phyloP scores from a whole-genome alignment of 2,113 vertebrate species.

The Nothobranchius kuhntae region DNA sequence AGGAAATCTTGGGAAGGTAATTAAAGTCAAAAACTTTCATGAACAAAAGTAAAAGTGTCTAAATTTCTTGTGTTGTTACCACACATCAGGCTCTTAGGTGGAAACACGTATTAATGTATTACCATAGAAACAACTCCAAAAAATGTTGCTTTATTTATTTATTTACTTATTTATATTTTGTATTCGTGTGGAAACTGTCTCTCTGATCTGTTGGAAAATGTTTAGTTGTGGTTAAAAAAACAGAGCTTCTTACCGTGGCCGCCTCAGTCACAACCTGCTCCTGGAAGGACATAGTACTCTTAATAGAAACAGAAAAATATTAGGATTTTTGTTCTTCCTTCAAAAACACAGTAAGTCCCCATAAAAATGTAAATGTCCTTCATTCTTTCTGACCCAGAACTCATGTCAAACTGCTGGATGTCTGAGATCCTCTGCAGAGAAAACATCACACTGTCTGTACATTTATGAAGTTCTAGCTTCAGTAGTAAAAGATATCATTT shows the following conservation, averaged over 20 bases:
- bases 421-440: background rate
- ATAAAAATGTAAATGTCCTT: too few species aligned
- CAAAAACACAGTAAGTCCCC: too few species aligned
- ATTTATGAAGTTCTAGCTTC: background rate
- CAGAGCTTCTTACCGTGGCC: conserved; percentile 57
- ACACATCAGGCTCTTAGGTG: conserved; percentile 36
- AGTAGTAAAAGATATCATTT: conserved; percentile 2
- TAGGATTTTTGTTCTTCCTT: too few species aligned
- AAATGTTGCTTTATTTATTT: conserved; percentile 3
- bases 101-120: conserved; percentile 43
- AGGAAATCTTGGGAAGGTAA: conserved; percentile 3
- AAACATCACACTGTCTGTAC: background rate
- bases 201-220: conserved; percentile 12
- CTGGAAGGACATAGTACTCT: conserved; percentile 76
- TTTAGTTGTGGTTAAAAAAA: conserved; percentile 23
- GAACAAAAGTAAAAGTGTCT: conserved; percentile 25
- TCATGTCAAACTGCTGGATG: too few species aligned
- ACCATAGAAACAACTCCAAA: conserved; percentile 51
- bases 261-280: conserved; percentile 56
- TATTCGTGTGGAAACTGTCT: conserved; percentile 14
- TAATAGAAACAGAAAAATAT: conserved; percentile 17
- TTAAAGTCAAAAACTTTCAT: conserved; percentile 5
- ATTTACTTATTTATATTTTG: background rate
- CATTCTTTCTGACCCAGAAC: too few species aligned
- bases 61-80: too few species aligned